phyloP scores from a whole-genome alignment of 2,113 vertebrate species.

The Caranx melampygus region DNA sequence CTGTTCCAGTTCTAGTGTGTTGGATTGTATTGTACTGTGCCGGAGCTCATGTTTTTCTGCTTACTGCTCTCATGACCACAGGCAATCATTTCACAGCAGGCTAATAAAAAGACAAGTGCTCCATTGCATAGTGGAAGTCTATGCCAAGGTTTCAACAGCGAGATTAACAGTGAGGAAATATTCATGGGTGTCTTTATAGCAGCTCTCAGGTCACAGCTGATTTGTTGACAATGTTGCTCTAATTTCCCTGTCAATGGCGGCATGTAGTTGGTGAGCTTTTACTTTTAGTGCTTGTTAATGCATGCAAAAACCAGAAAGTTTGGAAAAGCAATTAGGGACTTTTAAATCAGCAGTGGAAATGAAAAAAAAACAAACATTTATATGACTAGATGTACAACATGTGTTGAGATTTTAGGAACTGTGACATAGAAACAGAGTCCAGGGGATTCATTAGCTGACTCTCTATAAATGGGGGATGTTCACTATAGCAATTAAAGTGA shows the following conservation, averaged over 20 bases:
- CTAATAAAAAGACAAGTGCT: slow-evolving; percentile 63
- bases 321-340: slow-evolving; percentile 11
- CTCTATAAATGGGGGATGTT: not conserved
- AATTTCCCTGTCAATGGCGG: slow-evolving; percentile 52
- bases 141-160: slow-evolving; percentile 50
- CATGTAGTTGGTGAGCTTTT: slow-evolving; percentile 8
- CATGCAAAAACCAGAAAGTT: slow-evolving; percentile 23
- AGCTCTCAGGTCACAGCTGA: slow-evolving; percentile 51
- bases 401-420: not conserved
- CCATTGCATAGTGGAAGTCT: slow-evolving; percentile 33
- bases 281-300: slow-evolving; percentile 19
- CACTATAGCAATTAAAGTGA: slow-evolving; percentile 8
- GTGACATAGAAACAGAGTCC: not conserved
- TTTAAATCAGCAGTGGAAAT: not conserved
- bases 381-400: not conserved
- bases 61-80: slow-evolving; percentile 46
- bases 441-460: not conserved
- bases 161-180: slow-evolving; percentile 64
- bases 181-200: slow-evolving; percentile 38
- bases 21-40: slow-evolving; percentile 23
- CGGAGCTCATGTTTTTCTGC: slow-evolving; percentile 46
- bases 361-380: not conserved
- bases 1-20: slow-evolving; percentile 7
- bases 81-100: slow-evolving; percentile 50
- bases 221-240: slow-evolving; percentile 48